A percentile compares a stretch with the other conserved stretches of the same genome.
Conservation (phyloP, 2,797 vertebrate species). For the Caiman crocodilus region DNA sequence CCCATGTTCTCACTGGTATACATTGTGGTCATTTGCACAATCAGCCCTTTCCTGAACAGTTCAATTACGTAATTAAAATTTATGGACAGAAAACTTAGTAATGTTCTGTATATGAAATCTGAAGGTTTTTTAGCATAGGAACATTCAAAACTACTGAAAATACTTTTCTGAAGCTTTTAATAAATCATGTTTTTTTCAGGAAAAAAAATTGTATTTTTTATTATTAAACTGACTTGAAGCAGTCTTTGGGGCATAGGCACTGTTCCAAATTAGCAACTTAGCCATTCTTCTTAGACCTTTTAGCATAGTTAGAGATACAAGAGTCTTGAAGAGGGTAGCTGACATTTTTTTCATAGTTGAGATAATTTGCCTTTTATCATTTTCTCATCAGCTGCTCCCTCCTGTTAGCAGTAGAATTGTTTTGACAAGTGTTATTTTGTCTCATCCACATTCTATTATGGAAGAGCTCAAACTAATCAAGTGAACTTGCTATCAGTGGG, state of each 20-base stretch:
- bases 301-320: background rate
- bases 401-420: slow-evolving; percentile 23
- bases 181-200: slow-evolving; percentile 15
- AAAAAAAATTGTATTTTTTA: slow-evolving; percentile 56
- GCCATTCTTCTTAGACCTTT: background rate
- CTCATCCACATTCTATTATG: background rate
- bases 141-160: slow-evolving; percentile 60
- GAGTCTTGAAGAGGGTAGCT: background rate
- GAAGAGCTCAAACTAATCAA: slow-evolving; percentile 16
- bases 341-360: background rate
- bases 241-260: background rate
- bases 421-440: slow-evolving; percentile 24
- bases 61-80: slow-evolving; percentile 25
- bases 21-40: slow-evolving; percentile 9
- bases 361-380: slow-evolving; percentile 5
- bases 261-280: slow-evolving; percentile 32
- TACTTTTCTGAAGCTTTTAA: slow-evolving; percentile 60
- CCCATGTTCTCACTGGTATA: background rate
- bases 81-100: slow-evolving; percentile 43
- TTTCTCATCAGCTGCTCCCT: slow-evolving; percentile 41
- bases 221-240: slow-evolving; percentile 43
- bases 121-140: slow-evolving; percentile 55
- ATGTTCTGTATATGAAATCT: background rate
- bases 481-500: background rate
- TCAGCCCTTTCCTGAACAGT: slow-evolving; percentile 19